A percentile compares a stretch with the other conserved stretches of the same genome.
Evolutionary conservation across 2,888 invertebrate genomes (phyloP).

Genomic region (Lamellibrachia satsuma): DNA sequence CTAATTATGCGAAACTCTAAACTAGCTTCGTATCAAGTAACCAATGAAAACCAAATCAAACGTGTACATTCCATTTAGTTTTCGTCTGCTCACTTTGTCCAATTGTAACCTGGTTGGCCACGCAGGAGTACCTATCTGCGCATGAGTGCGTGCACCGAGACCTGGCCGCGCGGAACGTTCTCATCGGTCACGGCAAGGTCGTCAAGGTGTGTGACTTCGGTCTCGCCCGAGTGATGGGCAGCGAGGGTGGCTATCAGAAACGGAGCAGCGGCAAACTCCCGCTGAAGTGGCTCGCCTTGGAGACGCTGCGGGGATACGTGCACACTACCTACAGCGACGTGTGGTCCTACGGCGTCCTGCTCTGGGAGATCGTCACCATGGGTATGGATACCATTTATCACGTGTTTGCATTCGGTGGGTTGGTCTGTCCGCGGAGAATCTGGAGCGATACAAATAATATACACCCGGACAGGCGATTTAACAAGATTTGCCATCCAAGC

Average conservation of each 20-base stretch:
- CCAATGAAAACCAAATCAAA: neutral
- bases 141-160: slow-evolving; percentile 89
- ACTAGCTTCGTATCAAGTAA: too few species aligned
- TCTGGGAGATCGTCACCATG: slow-evolving; percentile 88
- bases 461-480: too few species aligned
- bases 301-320: slow-evolving; percentile 72
- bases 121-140: slow-evolving; percentile 80
- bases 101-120: slow-evolving; percentile 29
- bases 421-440: neutral
- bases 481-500: too few species aligned
- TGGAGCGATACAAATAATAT: too few species aligned
- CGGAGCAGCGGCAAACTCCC: slow-evolving; percentile 63
- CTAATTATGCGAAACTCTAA: too few species aligned
- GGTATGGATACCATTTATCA: slow-evolving; percentile 66
- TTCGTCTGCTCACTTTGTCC: neutral
- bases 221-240: slow-evolving; percentile 72
- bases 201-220: slow-evolving; percentile 92
- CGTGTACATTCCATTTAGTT: neutral
- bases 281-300: slow-evolving; percentile 64
- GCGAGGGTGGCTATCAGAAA: slow-evolving; percentile 73
- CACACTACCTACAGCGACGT: slow-evolving; percentile 85
- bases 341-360: slow-evolving; percentile 86
- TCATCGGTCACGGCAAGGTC: slow-evolving; percentile 66
- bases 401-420: neutral
- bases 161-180: slow-evolving; percentile 84